Evolutionary conservation across 1,140 invertebrate genomes (phyloP), one percentile per base, ranked within the genome.

Genomic region (Drosophila lowei): DNA sequence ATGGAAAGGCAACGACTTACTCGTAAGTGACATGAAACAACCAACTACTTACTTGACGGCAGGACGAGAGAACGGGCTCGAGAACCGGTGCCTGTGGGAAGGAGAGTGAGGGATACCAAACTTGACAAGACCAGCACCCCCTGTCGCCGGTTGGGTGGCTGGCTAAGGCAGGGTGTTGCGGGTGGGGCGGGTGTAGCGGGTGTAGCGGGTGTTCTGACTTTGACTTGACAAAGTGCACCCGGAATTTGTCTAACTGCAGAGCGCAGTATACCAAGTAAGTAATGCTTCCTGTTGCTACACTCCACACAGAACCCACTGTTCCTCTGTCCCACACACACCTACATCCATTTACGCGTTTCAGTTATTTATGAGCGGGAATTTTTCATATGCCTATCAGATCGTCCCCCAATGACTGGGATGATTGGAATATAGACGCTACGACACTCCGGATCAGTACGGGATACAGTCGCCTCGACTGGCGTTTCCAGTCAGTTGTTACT

Each of bases 341-440:
- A 50, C 49, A 30, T 25, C 49, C 50, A 46, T n/a, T 56, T 47
- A 54, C 56, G 63, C 50, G 52, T 60, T 47, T 55, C 44, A 46
- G 75, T 79, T 79, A 79, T 79, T 79, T 79, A 79, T 79, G 71
- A 44, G 49, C 48, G 65, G 13, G 60, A 56, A 25, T 79, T 79
- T 79, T 71, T 79, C 77, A 75, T 79, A 61, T 75, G 55, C 53
- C 73, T 79, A 79, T 79, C 77, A 54, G 77, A 75, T 79, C 53
- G 55, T 4, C 54, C 38, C 58, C 34, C 23, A 25, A 25, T 23
- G 23, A 25, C 23, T 25, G 23, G 23, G 4, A 25, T 25, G 23
- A 25, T 5, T 25, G 5, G 23, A 5, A 25, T 5, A 25, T 25
- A 64, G 67, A 43, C 46, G 42, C 23, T 25, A 47, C 73, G 43